A percentile compares a stretch with the other conserved stretches of the same genome.
Conservation (phyloP, 2,797 vertebrate genomes). For the Cheirogaleus major region DNA sequence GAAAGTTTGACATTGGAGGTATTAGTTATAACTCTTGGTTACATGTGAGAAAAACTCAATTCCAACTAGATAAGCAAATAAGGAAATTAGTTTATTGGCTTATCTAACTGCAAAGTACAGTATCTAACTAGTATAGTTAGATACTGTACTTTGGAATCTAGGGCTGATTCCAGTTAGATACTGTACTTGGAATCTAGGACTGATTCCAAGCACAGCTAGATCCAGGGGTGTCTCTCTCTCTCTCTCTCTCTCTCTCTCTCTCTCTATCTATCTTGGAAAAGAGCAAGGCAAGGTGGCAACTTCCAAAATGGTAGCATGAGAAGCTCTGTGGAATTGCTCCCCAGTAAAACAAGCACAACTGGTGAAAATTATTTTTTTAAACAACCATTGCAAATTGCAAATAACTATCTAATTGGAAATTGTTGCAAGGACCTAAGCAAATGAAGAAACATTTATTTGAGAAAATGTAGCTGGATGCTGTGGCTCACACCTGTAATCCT, state of each 20-base stretch:
- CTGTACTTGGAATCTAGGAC: background rate
- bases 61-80: constrained; percentile 34
- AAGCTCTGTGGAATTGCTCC: background rate
- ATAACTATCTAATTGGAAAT: background rate
- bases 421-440: background rate
- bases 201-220: background rate
- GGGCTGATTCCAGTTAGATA: no score
- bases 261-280: background rate
- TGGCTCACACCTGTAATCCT: no score
- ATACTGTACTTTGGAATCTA: no score
- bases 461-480: background rate
- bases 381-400: background rate
- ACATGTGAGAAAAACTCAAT: background rate
- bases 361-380: background rate
- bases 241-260: background rate
- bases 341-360: background rate
- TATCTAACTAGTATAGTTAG: no score
- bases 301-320: background rate
- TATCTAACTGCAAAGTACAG: background rate
- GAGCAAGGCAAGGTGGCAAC: background rate
- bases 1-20: background rate
- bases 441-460: background rate
- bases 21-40: constrained; percentile 15
- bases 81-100: background rate
- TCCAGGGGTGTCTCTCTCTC: background rate